Percentiles rank a stretch among this genome's conserved stretches.
Conservation (phyloP, 2,113 vertebrate species). For the Ictalurus furcatus region DNA sequence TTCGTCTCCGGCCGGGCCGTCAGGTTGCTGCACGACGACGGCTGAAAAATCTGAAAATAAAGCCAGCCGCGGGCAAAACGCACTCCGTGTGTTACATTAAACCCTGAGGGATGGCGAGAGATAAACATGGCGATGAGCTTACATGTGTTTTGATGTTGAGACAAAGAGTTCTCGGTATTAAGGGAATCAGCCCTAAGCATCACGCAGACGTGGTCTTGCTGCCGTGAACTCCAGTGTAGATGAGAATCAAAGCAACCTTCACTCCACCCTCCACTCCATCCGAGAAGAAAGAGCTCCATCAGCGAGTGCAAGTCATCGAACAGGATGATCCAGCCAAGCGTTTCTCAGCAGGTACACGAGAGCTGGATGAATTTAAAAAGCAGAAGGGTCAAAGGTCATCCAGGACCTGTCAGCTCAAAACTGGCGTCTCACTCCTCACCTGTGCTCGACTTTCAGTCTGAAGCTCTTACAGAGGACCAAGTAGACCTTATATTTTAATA, state of each 20-base stretch:
- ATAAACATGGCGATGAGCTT: constrained; percentile 38
- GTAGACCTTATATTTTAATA: not conserved
- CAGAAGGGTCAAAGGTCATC: constrained; percentile 21
- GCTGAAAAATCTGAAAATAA: constrained; percentile 38
- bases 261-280: not conserved
- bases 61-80: constrained; percentile 36
- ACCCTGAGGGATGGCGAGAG: constrained; percentile 50
- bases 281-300: constrained; percentile 10
- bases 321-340: not conserved
- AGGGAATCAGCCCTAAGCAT: not conserved
- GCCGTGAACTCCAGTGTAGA: constrained; percentile 3
- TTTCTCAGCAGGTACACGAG: not conserved
- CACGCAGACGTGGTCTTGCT: not conserved
- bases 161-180: not conserved
- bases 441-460: constrained; percentile 21
- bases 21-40: constrained; percentile 44
- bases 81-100: constrained; percentile 54
- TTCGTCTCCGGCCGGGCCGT: constrained; percentile 38
- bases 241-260: not conserved
- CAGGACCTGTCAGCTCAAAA: constrained; percentile 31
- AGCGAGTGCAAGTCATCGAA: not conserved
- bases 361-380: not conserved
- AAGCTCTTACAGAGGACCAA: constrained; percentile 25
- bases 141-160: constrained; percentile 42
- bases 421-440: constrained; percentile 22